Percentiles rank a stretch among this genome's conserved stretches.
Conservation (phyloP, 2,797 vertebrate genomes). For the Spinibarbus caldwelli region DNA sequence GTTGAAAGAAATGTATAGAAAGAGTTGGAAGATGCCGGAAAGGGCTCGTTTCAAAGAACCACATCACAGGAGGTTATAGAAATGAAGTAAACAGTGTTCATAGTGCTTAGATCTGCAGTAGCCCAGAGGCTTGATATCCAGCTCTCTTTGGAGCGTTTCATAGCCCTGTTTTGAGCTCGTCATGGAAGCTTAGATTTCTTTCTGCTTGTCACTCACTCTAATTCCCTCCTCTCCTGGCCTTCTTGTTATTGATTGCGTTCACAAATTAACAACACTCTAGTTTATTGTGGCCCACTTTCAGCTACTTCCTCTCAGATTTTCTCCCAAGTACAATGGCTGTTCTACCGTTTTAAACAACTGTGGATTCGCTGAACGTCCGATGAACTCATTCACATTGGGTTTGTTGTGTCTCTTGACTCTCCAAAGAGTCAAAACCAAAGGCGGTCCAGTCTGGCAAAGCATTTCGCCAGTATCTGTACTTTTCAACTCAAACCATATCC, state of each 20-base stretch:
- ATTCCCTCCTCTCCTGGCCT: constrained; percentile 21
- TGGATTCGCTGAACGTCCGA: background rate
- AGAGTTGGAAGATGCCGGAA: constrained; percentile 15
- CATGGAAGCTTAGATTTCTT: constrained; percentile 39
- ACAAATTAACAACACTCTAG: constrained; percentile 21
- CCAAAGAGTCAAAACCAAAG: constrained; percentile 2
- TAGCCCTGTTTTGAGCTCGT: constrained; percentile 34
- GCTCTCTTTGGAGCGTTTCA: constrained; percentile 40
- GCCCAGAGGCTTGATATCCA: constrained; percentile 26
- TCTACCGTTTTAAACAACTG: background rate
- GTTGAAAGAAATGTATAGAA: background rate
- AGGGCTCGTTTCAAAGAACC: constrained; percentile 35
- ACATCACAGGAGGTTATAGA: constrained; percentile 38
- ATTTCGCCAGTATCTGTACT: background rate
- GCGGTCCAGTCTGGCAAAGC: constrained; percentile 4
- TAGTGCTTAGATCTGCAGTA: constrained; percentile 27
- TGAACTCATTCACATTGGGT: background rate
- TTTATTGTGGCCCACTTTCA: constrained; percentile 27
- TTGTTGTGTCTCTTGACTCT: constrained; percentile 36
- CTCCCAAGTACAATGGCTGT: background rate
- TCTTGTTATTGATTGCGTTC: constrained; percentile 41
- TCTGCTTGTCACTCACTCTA: constrained; percentile 33
- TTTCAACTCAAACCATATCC: constrained; percentile 28
- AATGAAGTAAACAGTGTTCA: constrained; percentile 46
- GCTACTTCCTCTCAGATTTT: background rate